Evolutionary conservation across 2,888 invertebrate genomes (phyloP).

Genomic region (Caenorhabditis sinica): DNA sequence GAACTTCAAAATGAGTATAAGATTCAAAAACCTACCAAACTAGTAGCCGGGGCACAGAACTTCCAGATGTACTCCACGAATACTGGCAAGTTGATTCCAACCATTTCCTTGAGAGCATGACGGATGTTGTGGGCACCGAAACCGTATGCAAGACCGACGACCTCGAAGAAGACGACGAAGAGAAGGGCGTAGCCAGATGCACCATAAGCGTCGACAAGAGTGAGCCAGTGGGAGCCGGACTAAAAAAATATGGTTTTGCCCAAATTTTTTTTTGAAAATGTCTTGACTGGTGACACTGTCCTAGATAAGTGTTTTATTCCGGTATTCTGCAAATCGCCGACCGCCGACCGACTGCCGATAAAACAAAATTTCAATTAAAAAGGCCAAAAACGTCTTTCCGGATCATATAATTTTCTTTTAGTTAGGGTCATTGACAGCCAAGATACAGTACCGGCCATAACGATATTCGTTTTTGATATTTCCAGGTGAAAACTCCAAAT

Average conservation of each 20-base stretch:
- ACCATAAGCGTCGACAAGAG: conserved; percentile 92
- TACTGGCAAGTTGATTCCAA: conserved; percentile 89
- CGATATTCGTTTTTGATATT: no score
- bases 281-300: no score
- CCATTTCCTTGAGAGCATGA: conserved; percentile 90
- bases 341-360: no score
- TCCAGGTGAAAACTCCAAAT: no score
- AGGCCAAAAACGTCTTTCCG: no score
- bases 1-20: background rate
- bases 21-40: conserved; percentile 88
- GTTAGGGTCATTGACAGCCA: no score
- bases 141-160: conserved; percentile 93
- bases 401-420: no score
- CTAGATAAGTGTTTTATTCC: no score
- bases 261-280: background rate
- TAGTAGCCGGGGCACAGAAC: conserved; percentile 91
- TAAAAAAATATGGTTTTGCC: conserved; percentile 84
- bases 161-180: conserved; percentile 94
- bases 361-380: no score
- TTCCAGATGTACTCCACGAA: conserved; percentile 93
- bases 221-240: conserved; percentile 93
- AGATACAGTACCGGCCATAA: no score
- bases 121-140: conserved; percentile 89
- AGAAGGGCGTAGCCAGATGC: conserved; percentile 91
- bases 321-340: no score